These are phyloP conservation scores for Pteromalus puparum DNA, from an alignment of 1,140 invertebrate genomes.

Conservation along the genomic window DNA sequence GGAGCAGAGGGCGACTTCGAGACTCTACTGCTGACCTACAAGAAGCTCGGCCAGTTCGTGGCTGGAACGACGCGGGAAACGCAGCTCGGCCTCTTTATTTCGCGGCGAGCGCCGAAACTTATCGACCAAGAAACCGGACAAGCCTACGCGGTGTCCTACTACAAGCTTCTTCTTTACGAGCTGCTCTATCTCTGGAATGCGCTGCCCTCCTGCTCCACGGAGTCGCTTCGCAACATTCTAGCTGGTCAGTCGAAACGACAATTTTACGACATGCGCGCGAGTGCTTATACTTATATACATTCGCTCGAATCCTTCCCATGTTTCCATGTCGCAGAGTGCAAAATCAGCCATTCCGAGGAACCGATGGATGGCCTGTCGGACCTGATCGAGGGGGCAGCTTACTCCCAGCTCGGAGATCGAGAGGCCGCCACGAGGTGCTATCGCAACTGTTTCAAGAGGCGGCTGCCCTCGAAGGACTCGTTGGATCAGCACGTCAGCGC, in stretches of 20 bases:
- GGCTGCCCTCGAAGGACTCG: slow-evolving; percentile 66
- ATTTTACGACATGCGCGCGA: too few relatives aligned
- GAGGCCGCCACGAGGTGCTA: slow-evolving; percentile 76
- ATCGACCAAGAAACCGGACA: slow-evolving; percentile 60
- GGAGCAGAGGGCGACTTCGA: slow-evolving; percentile 75
- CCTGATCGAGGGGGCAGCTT: slow-evolving; percentile 76
- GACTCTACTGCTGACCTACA: slow-evolving; percentile 67
- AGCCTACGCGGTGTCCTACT: slow-evolving; percentile 70
- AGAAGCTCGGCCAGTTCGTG: slow-evolving; percentile 70
- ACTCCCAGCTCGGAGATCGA: slow-evolving; percentile 71
- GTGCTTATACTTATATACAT: not conserved
- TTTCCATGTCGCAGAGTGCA: slow-evolving; percentile 65
- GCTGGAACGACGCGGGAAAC: slow-evolving; percentile 63
- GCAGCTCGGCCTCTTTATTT: slow-evolving; percentile 67
- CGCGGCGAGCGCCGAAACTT: slow-evolving; percentile 63
- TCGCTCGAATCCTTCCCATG: not conserved
- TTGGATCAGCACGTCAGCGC: slow-evolving; percentile 81
- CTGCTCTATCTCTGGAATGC: slow-evolving; percentile 85
- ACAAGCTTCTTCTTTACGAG: slow-evolving; percentile 81
- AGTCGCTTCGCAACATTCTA: slow-evolving; percentile 74
- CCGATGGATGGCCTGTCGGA: slow-evolving; percentile 77
- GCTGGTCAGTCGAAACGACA: slow-evolving; percentile 73
- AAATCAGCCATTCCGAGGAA: slow-evolving; percentile 67
- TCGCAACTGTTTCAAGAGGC: slow-evolving; percentile 73
- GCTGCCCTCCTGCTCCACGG: slow-evolving; percentile 78